Evolutionary conservation across 2,888 invertebrate genomes (phyloP), one percentile per base, ranked within the genome.

Genomic region (Drosophila hawaiiensis): DNA sequence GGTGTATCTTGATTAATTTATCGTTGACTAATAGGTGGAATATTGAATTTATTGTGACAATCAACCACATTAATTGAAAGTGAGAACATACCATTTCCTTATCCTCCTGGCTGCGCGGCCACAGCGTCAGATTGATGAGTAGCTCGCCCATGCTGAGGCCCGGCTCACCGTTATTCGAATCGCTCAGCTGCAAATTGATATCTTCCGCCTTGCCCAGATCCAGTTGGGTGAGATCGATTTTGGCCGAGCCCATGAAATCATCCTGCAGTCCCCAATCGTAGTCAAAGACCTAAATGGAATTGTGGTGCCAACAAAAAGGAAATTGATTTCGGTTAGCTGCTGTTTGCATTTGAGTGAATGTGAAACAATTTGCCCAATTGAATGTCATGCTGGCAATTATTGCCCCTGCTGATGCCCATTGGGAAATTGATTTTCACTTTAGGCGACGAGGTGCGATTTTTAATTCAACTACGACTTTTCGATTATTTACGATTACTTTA

Each of bases 221-320:
- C 76, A 99, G 93, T 53, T 96, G 95, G 1, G 97, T 96, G 64
- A 99, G 95, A 92, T 98, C 98, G 81, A 99, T 93, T 78, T 95
- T 95, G 10, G 98, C 97, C 61, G 97, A 95, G 1, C 99, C 99
- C 98, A 99, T 99, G 92, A 99, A 99, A 94, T 99, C 99, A 93
- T 99, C 99, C 94, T 97, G 96, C 52, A 98, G 95, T 37, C 98
- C 99, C 97, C 99, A 98, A 92, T 99, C 99, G 93, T 99, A 99
- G 94, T 99, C 99, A 93, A 97, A 99, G 9, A 99, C 97, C 97
- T 97, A 92, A 6, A 19, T 70, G 50, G 55, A 69, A 68, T 55
- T 43, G 29, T 31, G 31, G 25, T 29, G 43, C 22, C 33, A 12
- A 43, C 19, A 33, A 55, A 61, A 53, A 64, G 68, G 70, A 75